phyloP scores from a whole-genome alignment of 2,888 invertebrate species.

The Tubiluchus corallicola region DNA sequence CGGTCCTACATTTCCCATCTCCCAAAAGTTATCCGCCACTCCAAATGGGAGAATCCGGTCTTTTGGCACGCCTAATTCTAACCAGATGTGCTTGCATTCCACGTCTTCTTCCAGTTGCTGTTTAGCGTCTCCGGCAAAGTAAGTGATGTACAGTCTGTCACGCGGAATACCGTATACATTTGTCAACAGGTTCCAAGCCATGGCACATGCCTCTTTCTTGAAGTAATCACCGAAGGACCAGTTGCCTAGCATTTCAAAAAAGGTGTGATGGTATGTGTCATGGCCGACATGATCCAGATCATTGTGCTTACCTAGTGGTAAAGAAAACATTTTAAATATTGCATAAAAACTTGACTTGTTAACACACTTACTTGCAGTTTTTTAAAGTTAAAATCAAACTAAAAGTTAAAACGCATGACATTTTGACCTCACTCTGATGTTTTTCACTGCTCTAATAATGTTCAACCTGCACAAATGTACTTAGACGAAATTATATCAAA shows the following conservation, averaged over 20 bases:
- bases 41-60: constrained; percentile 55
- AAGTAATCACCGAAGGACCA: constrained; percentile 18
- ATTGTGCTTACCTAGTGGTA: too few relatives aligned
- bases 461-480: too few relatives aligned
- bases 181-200: constrained; percentile 71
- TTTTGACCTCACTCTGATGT: too few relatives aligned
- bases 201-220: constrained; percentile 65
- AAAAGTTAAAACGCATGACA: too few relatives aligned
- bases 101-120: constrained; percentile 52
- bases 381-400: too few relatives aligned
- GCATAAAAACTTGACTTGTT: too few relatives aligned
- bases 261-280: constrained; percentile 85
- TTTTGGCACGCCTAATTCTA: constrained; percentile 36
- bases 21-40: constrained; percentile 80
- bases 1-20: constrained; percentile 79
- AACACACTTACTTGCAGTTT: too few relatives aligned
- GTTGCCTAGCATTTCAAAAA: constrained; percentile 83
- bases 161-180: constrained; percentile 55
- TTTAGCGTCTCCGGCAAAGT: constrained; percentile 60
- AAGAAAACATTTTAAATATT: too few relatives aligned
- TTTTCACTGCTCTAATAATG: too few relatives aligned
- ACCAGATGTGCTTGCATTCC: constrained; percentile 45
- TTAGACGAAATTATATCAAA: too few relatives aligned
- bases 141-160: constrained; percentile 66
- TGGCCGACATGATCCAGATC: constrained; percentile 73